phyloP scores from a whole-genome alignment of 53 echinoderm and acorn worm species.

The Zoroaster sp. region DNA sequence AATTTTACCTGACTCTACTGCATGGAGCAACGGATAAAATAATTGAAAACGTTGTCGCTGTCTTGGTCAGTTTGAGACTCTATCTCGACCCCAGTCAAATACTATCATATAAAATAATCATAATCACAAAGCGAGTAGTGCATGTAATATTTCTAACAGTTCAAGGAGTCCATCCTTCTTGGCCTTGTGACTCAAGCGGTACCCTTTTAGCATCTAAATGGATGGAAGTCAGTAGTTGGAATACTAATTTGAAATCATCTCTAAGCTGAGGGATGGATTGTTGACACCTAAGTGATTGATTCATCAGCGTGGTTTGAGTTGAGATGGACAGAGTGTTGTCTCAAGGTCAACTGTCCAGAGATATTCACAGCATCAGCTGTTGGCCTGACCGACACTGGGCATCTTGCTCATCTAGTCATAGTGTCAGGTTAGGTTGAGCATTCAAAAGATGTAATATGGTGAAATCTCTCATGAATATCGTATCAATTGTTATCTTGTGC shows the following conservation, averaged over 20 bases:
- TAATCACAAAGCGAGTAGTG: background rate
- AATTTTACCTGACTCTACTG: background rate
- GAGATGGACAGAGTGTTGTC: background rate
- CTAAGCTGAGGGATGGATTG: background rate
- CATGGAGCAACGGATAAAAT: background rate
- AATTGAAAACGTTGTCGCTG: background rate
- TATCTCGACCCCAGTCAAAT: background rate
- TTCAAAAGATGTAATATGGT: too few relatives aligned
- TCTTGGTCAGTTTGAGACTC: background rate
- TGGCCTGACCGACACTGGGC: too few relatives aligned
- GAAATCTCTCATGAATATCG: too few relatives aligned
- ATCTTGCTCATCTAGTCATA: too few relatives aligned
- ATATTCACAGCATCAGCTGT: too few relatives aligned
- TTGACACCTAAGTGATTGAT: background rate
- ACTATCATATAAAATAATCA: background rate
- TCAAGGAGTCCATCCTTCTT: background rate
- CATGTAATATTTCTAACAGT: constrained; percentile 19
- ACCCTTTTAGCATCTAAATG: background rate
- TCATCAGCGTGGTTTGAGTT: background rate
- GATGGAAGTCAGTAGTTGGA: background rate
- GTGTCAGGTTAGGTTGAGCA: too few relatives aligned
- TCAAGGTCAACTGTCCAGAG: too few relatives aligned
- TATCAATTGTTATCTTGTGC: too few relatives aligned
- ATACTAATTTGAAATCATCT: background rate
- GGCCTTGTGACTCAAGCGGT: background rate